Base-by-base conservation (phyloP, 2,113 vertebrate genomes). In the Ramphastos sulfuratus region DNA sequence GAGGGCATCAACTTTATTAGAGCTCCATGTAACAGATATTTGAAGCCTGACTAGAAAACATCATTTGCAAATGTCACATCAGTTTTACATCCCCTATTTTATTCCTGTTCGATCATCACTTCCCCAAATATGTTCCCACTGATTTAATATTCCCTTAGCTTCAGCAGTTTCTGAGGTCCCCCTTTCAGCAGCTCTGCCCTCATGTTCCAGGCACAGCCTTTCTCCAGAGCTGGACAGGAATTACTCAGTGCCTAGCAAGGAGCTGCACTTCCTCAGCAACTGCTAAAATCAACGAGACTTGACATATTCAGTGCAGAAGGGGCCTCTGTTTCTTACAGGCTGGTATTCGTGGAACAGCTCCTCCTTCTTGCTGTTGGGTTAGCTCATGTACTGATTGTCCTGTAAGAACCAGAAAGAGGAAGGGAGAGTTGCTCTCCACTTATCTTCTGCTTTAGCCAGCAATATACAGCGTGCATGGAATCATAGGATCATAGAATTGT, bases 1-100 rank as follows among this genome's bases (percentile, higher is more conserved):
- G 21, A 90, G 82, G 71, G 77, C 83, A 93, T 59, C 90, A 95
- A 88, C 60, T 94, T 88, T 85, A 85, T 79, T 89, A 94, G 88
- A 93, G 67, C 37, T 90, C 75, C 4, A 2, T 82, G 78, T 52
- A 90, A 61, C 50, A 94, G 74, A 37, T 78, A 78, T 19, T 85
- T 94, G 80, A 95, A 93, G 77, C 63, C 39, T 37, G 74, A 75
- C 58, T 63, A 65, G 69, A 75, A 81, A 82, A 91, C 87, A 65
- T 87, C 72, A 85, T 92, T 91, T 79, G 71, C 82, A 60, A 92
- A 48, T 13, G 50, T 66, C 77, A 37, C 71, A 75, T 64, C 50
- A 31, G 52, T 82, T 94, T 87, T 48, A 73, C 10, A 59, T 48
- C 63, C 74, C 63, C 39, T 18, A 2, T 83, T 93, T 92, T 85